Base-by-base conservation (phyloP, 2,797 vertebrate species). In the Vespertilio murinus region DNA sequence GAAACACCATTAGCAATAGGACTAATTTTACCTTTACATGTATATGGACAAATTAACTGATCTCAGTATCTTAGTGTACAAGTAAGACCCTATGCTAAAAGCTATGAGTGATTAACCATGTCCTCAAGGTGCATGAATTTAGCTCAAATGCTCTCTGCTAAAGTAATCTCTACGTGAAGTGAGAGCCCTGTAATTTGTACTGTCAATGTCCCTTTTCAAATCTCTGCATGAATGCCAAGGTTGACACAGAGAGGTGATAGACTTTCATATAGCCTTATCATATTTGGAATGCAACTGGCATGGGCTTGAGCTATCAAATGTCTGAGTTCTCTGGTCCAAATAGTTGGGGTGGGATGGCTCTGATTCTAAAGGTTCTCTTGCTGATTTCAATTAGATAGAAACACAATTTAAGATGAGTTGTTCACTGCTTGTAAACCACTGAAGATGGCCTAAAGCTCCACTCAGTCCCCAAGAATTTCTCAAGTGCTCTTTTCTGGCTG, bases 331-430 rank as follows among this genome's bases (percentile, higher is more conserved):
- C n/a, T 0, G 0, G 74, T 96, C 92, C 97, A 97, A 95, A 97
- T 95, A 94, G 65, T 97, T 98, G 85, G 93, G 78, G 89, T 93
- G 91, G 87, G 97, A 94, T 97, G 96, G 89, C 93, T 97, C 96
- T 96, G 93, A 95, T 97, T 96, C 94, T 69, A 94, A 95, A 94
- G 92, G 70, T 79, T 93, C 67, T 93, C 81, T 97, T 95, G 90
- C 90, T 98, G 95, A 97, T 98, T 98, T 97, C 95, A 96, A 98
- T 98, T 98, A 97, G 88, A 88, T 88, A 97, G 91, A 98, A 97
- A 96, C 49, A 97, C 93, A 97, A 42, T 95, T 97, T 97, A 94
- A 97, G 96, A 97, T 28, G 67, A 97, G 95, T 96, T 97, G 95
- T 92, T 80, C 65, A 81, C 71, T 97, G 94, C 93, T 95, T 8